These are phyloP conservation scores for Leptestheria dahalacensis DNA, from an alignment of 1,140 invertebrate genomes.

Conservation along the genomic window DNA sequence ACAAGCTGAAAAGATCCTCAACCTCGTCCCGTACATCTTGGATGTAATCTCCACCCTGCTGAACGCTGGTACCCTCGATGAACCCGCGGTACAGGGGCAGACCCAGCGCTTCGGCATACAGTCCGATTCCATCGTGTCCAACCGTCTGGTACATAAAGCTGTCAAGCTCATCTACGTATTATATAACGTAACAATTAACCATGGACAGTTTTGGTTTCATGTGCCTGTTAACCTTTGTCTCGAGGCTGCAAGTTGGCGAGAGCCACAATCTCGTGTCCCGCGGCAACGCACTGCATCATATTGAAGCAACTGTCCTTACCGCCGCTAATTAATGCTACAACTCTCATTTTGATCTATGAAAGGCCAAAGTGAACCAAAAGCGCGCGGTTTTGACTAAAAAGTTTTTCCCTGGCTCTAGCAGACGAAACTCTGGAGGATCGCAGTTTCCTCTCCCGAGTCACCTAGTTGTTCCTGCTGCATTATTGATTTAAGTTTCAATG, in stretches of 20 bases:
- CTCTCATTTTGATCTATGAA: too few relatives aligned
- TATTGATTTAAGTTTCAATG: too few relatives aligned
- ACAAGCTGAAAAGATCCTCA: conserved; percentile 85
- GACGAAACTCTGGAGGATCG: too few relatives aligned
- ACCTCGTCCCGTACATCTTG: conserved; percentile 85
- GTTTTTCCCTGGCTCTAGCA: not conserved
- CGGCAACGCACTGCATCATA: conserved; percentile 91
- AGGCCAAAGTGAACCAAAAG: too few relatives aligned
- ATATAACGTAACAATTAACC: conserved; percentile 10
- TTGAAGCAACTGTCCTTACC: conserved; percentile 99
- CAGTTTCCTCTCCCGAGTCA: too few relatives aligned
- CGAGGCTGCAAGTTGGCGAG: conserved; percentile 87
- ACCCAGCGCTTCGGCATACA: conserved; percentile 84
- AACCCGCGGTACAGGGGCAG: conserved; percentile 67
- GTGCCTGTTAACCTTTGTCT: conserved; percentile 46
- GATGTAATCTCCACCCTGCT: conserved; percentile 66
- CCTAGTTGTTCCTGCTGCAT: too few relatives aligned
- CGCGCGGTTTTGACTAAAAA: too few relatives aligned
- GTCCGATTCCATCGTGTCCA: conserved; percentile 81
- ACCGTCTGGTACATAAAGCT: conserved; percentile 99
- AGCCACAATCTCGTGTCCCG: conserved; percentile 90
- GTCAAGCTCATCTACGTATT: conserved; percentile 70
- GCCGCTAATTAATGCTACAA: conserved; percentile 82
- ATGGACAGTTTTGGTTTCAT: not conserved
- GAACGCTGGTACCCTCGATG: conserved; percentile 64